Evolutionary conservation across 2,888 invertebrate species (phyloP), one percentile per base, ranked within the genome.

Genomic region (Sipha maydis): DNA sequence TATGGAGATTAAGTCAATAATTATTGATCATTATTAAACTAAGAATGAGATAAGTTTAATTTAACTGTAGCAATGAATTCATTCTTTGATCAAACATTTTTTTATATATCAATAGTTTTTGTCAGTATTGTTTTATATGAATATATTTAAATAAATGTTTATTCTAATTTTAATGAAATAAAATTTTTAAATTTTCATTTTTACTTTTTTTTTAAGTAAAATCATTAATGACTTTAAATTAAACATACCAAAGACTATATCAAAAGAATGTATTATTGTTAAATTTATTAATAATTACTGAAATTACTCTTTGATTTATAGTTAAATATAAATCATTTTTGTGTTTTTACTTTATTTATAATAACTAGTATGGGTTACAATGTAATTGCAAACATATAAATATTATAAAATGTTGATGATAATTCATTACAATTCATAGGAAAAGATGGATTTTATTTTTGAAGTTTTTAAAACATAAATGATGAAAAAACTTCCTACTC

Each of bases 231-330:
- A 76, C 61, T 76, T 84, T 61, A 61, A 25, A 61, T 76, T 61
- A 56, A 54, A 28, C 61, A 76, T 85, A 67, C 61, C 76, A 84
- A 84, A 84, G 61, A 84, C 76, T 76, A 84, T 28, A 3, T 67
- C 77, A 77, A 84, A 77, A 83, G 41, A 61, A 84, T 84, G 56
- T 14, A 76, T 76, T 61, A 84, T 76, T 84, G 76, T 84, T 84
- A 76, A 28, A 84, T 83, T 83, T 76, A 38, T 84, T 61, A 84
- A 84, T 84, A 83, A 83, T 25, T 61, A 61, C 25, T 61, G 7
- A 25, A 61, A 83, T 75, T 25, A 76, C 48, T 84, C 25, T 76
- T 84, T 84, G 61, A 84, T 84, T 84, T 76, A 76, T 77, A 31
- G 67, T 77, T 77, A 48, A 17, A 61, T 8, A 0, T 77, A 67